Base-by-base conservation (phyloP, 2,113 vertebrate species). In the Platysternon megacephalum region DNA sequence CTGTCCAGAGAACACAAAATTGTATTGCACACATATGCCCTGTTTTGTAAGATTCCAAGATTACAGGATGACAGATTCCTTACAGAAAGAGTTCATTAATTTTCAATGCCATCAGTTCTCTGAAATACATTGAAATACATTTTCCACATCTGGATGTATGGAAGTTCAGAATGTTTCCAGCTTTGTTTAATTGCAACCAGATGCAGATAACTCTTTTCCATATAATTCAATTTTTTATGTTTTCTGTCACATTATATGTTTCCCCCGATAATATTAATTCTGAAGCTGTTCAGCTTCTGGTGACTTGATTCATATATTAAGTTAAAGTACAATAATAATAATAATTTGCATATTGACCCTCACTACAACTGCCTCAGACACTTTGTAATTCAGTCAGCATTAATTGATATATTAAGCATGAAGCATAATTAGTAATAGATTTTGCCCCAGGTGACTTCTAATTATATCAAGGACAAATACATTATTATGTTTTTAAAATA, bases 161-260 rank as follows among this genome's bases (percentile, higher is more conserved):
- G 88, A 96, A 95, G 88, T 90, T 96, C 96, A 94, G 82, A 88
- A 90, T 84, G 83, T 95, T 93, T 94, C 90, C 85, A 95, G 72
- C 32, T 94, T 94, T 84, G 26, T 85, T 96, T 96, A 94, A 97
- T 44, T 91, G 84, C 55, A 90, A 95, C 55, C 91, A 96, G 86
- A 92, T 89, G 87, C 86, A 55, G 72, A 90, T 80, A 42, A 88
- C 5, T 93, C 14, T 89, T 90, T 95, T 94, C 84, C 65, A 93
- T 87, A 93, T 26, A 5, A 56, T 82, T 87, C 24, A 39, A 24
- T 72, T 93, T 95, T 95, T 93, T 56, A 85, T 79, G 55, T 82
- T 84, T 10, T 76, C 29, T 94, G 78, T 86, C 17, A 55, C 76
- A 86, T 91, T 95, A 6, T 55, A 86, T 79, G 1, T 2, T 29